These are phyloP conservation scores for Trichosurus vulpecula DNA, from an alignment of 2,797 vertebrate genomes.

Conservation along the genomic window DNA sequence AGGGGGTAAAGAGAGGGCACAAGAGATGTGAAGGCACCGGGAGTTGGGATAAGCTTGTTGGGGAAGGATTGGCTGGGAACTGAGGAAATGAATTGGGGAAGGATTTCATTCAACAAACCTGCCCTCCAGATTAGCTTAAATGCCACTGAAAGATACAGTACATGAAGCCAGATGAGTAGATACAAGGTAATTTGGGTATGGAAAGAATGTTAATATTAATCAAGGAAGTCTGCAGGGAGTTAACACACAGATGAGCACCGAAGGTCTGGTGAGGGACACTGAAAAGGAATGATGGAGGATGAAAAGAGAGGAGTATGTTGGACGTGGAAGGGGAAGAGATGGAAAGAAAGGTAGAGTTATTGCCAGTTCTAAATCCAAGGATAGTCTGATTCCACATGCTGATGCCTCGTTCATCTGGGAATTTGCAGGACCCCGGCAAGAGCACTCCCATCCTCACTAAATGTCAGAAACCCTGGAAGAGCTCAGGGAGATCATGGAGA, in stretches of 20 bases:
- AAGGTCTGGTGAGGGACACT: background rate
- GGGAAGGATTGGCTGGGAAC: background rate
- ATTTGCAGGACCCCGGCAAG: background rate
- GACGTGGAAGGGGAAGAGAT: background rate
- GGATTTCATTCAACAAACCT: background rate
- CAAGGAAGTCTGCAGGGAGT: background rate
- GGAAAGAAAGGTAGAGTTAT: background rate
- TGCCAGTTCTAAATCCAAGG: background rate
- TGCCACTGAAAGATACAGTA: background rate
- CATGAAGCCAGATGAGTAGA: background rate
- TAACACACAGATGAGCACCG: background rate
- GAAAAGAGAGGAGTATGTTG: background rate
- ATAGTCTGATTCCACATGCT: background rate
- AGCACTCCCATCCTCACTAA: background rate
- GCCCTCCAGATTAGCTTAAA: background rate
- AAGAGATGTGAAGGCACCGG: no score
- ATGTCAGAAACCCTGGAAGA: background rate
- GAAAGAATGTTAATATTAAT: no score
- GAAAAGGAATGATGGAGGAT: background rate
- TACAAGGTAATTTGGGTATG: no score
- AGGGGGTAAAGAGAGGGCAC: no score
- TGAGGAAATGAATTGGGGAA: background rate
- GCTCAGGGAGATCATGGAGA: background rate
- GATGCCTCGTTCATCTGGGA: background rate
- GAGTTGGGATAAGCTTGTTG: background rate